phyloP scores from a whole-genome alignment of 2,888 invertebrate genomes.

The Matsumyia berberina region DNA sequence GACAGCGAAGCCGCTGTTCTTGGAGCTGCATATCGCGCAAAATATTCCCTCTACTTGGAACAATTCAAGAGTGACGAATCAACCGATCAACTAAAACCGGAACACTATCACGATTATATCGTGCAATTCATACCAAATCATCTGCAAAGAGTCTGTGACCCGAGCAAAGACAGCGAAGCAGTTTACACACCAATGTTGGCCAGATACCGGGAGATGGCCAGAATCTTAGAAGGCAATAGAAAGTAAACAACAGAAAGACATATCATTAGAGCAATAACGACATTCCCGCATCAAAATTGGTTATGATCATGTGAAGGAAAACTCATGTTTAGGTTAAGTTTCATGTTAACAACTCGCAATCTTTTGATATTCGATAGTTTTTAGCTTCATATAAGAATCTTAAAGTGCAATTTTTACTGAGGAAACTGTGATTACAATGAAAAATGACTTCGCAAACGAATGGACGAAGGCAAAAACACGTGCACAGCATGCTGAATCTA shows the following conservation, averaged over 20 bases:
- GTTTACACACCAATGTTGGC: constrained; percentile 90
- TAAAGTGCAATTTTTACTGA: constrained; percentile 73
- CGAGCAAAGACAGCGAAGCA: constrained; percentile 89
- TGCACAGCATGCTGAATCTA: constrained; percentile 28
- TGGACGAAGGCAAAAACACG: neutral
- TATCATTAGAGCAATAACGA: constrained; percentile 52
- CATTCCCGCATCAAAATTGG: constrained; percentile 61
- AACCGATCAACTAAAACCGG: constrained; percentile 56
- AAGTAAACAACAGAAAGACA: constrained; percentile 43
- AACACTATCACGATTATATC: constrained; percentile 82
- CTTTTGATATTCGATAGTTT: constrained; percentile 70
- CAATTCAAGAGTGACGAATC: constrained; percentile 31
- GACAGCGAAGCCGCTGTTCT: constrained; percentile 93
- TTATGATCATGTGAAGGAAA: constrained; percentile 11
- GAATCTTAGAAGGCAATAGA: constrained; percentile 77
- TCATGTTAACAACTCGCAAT: constrained; percentile 60
- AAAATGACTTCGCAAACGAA: constrained; percentile 24
- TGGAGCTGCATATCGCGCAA: constrained; percentile 92
- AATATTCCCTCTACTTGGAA: constrained; percentile 85
- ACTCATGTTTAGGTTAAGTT: constrained; percentile 46
- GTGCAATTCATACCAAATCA: constrained; percentile 81
- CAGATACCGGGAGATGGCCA: constrained; percentile 87
- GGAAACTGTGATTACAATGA: constrained; percentile 69
- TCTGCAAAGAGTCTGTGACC: constrained; percentile 88
- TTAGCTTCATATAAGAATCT: constrained; percentile 60